Conservation (phyloP, 2,888 invertebrate genomes). For the Antheraea yamamai region DNA sequence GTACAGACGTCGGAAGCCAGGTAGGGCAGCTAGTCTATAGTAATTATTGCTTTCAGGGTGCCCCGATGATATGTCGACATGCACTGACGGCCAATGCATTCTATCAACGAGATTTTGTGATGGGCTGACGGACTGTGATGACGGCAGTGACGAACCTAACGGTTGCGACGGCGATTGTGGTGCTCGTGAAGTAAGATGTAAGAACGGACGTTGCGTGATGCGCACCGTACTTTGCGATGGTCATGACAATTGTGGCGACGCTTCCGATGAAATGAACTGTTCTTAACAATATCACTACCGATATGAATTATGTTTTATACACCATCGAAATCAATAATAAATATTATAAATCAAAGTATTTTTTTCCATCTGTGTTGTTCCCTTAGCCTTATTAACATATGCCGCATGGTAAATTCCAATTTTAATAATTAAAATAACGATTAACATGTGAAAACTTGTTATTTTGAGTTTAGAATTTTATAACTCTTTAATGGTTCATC, state of each 20-base stretch:
- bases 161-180: constrained; percentile 81
- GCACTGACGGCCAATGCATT: constrained; percentile 86
- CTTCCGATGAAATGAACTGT: constrained; percentile 84
- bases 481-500: too few species aligned
- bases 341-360: too few species aligned
- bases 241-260: constrained; percentile 84
- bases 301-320: background rate
- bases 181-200: constrained; percentile 70
- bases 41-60: constrained; percentile 60
- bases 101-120: constrained; percentile 85
- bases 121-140: constrained; percentile 85
- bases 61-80: constrained; percentile 75
- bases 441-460: too few species aligned
- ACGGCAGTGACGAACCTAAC: constrained; percentile 86
- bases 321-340: background rate
- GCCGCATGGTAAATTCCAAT: too few species aligned
- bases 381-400: too few species aligned
- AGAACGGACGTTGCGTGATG: constrained; percentile 84
- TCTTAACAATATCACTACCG: constrained; percentile 27
- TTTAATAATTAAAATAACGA: too few species aligned
- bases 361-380: too few species aligned
- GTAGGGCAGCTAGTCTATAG: too few species aligned
- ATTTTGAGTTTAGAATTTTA: too few species aligned
- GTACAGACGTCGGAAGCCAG: too few species aligned
- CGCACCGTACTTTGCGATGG: constrained; percentile 85